A percentile compares a stretch with the other conserved stretches of the same genome.
Conservation (phyloP, 2,113 vertebrate species). For the Spermophilus dauricus region DNA sequence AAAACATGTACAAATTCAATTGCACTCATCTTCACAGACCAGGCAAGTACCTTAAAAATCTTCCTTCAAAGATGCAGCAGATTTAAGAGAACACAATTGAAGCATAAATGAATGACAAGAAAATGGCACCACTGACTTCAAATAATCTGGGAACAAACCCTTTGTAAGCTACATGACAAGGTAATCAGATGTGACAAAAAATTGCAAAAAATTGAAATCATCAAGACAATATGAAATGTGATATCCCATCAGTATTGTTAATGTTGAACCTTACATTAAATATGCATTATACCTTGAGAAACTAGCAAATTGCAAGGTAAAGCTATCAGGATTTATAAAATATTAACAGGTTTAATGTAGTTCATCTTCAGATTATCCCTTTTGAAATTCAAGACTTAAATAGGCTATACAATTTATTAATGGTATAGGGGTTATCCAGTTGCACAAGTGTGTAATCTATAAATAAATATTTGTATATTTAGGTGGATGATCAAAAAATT, state of each 20-base stretch:
- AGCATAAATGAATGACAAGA: constrained; percentile 56
- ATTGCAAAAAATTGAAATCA: constrained; percentile 27
- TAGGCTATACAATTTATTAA: background rate
- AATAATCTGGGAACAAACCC: constrained; percentile 34
- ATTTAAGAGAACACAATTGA: constrained; percentile 26
- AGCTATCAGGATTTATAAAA: background rate
- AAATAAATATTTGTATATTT: background rate
- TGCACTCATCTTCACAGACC: constrained; percentile 16
- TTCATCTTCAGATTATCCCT: background rate
- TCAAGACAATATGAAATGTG: constrained; percentile 50
- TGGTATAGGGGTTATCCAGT: background rate
- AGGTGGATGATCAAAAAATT: background rate
- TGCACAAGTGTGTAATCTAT: background rate
- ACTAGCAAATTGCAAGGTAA: background rate
- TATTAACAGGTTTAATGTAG: constrained; percentile 28
- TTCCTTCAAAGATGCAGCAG: constrained; percentile 8
- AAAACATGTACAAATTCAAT: background rate
- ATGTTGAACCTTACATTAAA: background rate
- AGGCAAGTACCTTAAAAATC: constrained; percentile 29
- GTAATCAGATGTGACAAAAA: constrained; percentile 17
- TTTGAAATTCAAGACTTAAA: constrained; percentile 20
- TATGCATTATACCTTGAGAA: background rate
- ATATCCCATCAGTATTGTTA: background rate
- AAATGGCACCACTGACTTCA: constrained; percentile 45
- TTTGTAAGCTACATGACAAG: constrained; percentile 28